These are phyloP conservation scores for Charadrius vociferus DNA, from an alignment of 2,113 vertebrate genomes.

Conservation along the genomic window DNA sequence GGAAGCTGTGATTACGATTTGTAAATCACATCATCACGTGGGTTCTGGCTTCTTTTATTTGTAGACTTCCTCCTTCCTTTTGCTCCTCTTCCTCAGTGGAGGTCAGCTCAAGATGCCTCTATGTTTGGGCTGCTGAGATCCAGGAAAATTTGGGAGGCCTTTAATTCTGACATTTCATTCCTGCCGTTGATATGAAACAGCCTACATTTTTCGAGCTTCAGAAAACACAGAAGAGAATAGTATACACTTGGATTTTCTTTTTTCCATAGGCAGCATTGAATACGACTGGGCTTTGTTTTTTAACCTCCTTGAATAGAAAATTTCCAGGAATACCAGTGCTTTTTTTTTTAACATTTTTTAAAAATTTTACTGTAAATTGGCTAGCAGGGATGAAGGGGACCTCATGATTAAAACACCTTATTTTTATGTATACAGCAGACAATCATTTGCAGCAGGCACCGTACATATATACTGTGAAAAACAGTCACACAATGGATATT, in stretches of 20 bases:
- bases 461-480: slow-evolving; percentile 58
- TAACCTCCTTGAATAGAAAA: neutral
- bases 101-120: neutral
- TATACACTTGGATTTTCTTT: slow-evolving; percentile 18
- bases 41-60: neutral
- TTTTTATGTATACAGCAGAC: slow-evolving; percentile 61
- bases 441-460: slow-evolving; percentile 17
- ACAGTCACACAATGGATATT: slow-evolving; percentile 47
- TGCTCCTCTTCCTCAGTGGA: neutral
- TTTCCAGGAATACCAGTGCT: neutral
- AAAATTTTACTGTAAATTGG: slow-evolving; percentile 9
- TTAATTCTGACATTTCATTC: slow-evolving; percentile 39
- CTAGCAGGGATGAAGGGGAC: slow-evolving; percentile 28
- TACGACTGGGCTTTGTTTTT: slow-evolving; percentile 5
- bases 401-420: slow-evolving; percentile 51
- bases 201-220: neutral
- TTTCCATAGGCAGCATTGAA: neutral
- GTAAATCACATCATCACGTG: neutral
- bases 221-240: slow-evolving; percentile 28
- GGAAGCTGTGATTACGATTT: neutral
- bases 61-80: neutral
- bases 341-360: neutral
- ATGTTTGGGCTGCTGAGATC: neutral
- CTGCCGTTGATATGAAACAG: slow-evolving; percentile 27
- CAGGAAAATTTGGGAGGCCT: slow-evolving; percentile 2